These are phyloP conservation scores for Latrodectus hesperus DNA, from an alignment of 2,888 invertebrate genomes.

Conservation along the genomic window DNA sequence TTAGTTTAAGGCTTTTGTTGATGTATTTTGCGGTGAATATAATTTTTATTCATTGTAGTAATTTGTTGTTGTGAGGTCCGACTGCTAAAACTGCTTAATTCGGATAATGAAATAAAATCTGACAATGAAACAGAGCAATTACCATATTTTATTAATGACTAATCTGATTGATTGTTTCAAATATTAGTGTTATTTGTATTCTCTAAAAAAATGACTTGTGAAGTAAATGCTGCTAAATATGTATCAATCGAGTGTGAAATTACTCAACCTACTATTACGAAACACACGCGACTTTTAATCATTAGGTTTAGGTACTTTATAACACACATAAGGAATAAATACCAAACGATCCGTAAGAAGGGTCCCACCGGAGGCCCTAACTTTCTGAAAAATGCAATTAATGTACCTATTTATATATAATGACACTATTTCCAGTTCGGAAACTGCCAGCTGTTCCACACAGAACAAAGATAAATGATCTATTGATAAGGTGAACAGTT, in stretches of 20 bases:
- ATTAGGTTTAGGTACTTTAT: background rate
- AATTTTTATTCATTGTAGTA: no score
- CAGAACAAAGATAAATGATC: background rate
- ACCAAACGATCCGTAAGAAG: background rate
- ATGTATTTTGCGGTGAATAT: no score
- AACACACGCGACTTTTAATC: background rate
- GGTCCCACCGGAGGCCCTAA: background rate
- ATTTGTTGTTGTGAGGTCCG: no score
- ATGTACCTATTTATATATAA: constrained; percentile 3
- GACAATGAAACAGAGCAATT: background rate
- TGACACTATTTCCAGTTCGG: background rate
- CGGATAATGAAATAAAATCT: no score
- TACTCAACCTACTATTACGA: background rate
- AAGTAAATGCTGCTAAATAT: background rate
- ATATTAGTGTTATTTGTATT: background rate
- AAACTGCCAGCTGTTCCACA: background rate
- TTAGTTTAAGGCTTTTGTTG: no score
- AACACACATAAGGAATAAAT: background rate
- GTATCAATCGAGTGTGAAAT: constrained; percentile 1
- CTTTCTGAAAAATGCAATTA: background rate
- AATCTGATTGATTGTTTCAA: background rate
- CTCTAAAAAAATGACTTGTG: background rate
- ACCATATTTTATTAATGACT: background rate
- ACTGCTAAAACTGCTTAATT: no score
- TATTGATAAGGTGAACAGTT: background rate